These are phyloP conservation scores for Siphlonurus alternatus DNA, from an alignment of 2,888 invertebrate species.

Conservation along the genomic window DNA sequence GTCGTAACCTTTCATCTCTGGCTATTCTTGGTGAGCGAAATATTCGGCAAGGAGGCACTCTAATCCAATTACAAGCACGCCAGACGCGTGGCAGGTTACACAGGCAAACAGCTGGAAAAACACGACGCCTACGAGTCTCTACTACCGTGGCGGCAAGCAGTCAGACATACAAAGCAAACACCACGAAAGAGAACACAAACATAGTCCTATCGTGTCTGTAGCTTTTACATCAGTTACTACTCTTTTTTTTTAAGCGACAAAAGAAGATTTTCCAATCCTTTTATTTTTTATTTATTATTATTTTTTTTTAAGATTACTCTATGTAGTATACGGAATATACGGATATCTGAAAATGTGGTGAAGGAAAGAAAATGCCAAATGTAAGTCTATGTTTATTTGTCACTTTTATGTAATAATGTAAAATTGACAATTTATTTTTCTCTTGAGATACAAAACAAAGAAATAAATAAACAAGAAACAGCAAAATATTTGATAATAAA, in stretches of 20 bases:
- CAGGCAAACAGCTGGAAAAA: conserved; percentile 1
- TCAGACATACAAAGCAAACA: background rate
- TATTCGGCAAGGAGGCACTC: background rate
- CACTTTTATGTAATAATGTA: background rate
- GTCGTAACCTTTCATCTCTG: background rate
- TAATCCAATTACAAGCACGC: background rate
- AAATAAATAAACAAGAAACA: background rate
- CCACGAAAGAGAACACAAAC: background rate
- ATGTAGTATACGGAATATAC: no score
- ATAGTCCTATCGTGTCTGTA: background rate
- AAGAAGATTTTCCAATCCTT: background rate
- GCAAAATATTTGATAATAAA: background rate
- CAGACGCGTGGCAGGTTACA: background rate
- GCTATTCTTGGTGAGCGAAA: background rate
- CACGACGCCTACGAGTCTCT: background rate
- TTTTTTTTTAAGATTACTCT: no score
- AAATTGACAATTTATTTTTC: background rate
- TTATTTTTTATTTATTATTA: no score
- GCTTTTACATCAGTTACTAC: background rate
- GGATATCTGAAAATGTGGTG: background rate
- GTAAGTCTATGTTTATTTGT: background rate
- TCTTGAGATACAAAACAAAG: background rate
- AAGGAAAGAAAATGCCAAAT: background rate
- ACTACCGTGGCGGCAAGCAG: background rate
- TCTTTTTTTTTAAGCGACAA: background rate